These are phyloP conservation scores for Malaclemys terrapin DNA, from an alignment of 2,113 vertebrate genomes.

Conservation along the genomic window DNA sequence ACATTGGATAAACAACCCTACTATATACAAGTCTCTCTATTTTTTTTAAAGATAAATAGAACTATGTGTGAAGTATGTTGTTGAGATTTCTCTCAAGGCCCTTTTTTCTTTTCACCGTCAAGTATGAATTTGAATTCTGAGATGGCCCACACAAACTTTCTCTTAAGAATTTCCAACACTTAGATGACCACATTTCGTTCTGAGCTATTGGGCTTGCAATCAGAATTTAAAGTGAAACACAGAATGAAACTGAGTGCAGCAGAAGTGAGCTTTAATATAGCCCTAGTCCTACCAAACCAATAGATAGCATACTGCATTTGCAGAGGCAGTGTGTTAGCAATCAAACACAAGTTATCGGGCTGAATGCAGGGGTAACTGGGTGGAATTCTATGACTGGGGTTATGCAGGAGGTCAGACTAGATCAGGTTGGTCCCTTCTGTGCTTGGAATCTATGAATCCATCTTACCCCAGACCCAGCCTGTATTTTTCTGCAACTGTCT, in stretches of 20 bases:
- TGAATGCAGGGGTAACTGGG: not conserved
- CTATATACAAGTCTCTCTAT: not conserved
- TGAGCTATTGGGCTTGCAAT: not conserved
- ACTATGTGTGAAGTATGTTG: not conserved
- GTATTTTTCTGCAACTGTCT: not conserved
- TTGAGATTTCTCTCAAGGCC: not conserved
- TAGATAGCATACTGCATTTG: not conserved
- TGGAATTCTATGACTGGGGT: not conserved
- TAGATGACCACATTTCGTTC: not conserved
- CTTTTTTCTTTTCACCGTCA: not conserved
- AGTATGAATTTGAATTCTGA: not conserved
- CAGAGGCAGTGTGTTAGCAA: not conserved
- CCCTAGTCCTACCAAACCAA: not conserved
- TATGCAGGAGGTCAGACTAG: accelerated
- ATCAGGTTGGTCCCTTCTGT: not conserved
- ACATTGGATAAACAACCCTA: not conserved
- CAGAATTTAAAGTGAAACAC: not conserved
- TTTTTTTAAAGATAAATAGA: not conserved
- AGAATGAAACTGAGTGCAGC: not conserved
- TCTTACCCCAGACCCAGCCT: not conserved
- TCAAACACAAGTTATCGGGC: not conserved
- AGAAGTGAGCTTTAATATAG: not conserved
- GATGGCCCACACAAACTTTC: not conserved
- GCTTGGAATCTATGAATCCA: not conserved
- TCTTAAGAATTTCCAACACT: not conserved